Percentiles rank a stretch among this genome's conserved stretches.
Conservation (phyloP, 92 coral and sea anemone genomes). For the Zoanthus gigantus region DNA sequence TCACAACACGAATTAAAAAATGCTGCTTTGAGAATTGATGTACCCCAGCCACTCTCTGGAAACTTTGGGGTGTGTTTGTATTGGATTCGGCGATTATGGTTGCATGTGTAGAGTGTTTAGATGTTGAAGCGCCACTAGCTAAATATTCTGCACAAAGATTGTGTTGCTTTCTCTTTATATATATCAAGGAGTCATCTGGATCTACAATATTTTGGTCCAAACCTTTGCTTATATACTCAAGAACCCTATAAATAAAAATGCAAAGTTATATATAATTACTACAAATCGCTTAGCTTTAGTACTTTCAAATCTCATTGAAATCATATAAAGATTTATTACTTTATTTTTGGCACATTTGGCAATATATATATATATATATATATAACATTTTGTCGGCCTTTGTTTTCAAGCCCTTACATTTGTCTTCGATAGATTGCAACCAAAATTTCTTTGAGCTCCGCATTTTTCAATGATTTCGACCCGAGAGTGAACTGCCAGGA, state of each 20-base stretch:
- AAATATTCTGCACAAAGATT: neutral
- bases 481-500: too few species aligned
- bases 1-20: constrained; percentile 7
- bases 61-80: constrained; percentile 3
- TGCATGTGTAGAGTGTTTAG: neutral
- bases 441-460: too few species aligned
- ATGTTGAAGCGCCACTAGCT: neutral
- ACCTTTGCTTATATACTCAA: neutral
- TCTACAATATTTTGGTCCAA: neutral
- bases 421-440: too few species aligned
- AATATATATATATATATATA: too few species aligned
- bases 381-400: too few species aligned
- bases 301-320: too few species aligned
- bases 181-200: neutral
- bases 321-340: too few species aligned
- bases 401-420: too few species aligned
- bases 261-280: constrained; percentile 1
- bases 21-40: neutral
- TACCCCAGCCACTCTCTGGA: constrained; percentile 31
- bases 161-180: neutral
- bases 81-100: neutral
- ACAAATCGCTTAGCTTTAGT: neutral
- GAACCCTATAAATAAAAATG: neutral
- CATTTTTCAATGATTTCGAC: too few species aligned
- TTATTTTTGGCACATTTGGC: too few species aligned